Evolutionary conservation across 2,113 vertebrate genomes (phyloP).

Genomic region (Talpa occidentalis): DNA sequence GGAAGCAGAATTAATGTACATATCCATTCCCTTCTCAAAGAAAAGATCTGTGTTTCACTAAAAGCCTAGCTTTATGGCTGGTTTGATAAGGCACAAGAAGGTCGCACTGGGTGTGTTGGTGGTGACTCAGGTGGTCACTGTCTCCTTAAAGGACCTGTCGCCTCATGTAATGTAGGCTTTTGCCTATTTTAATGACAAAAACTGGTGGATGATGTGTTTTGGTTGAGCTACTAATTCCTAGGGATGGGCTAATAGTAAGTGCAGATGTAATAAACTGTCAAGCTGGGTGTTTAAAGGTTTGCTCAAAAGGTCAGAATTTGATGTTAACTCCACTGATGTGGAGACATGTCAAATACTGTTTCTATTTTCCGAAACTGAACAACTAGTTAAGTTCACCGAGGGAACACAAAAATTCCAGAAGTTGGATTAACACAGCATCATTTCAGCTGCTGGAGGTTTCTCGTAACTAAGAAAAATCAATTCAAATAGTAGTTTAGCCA

Average conservation of each 20-base stretch:
- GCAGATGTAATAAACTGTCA: conserved; percentile 44
- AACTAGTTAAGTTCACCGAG: not conserved
- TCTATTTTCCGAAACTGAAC: conserved; percentile 17
- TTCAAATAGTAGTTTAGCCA: not conserved
- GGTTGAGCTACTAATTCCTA: conserved; percentile 43
- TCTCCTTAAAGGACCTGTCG: not conserved
- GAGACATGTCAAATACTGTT: conserved; percentile 32
- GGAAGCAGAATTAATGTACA: not conserved
- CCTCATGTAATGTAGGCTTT: not conserved
- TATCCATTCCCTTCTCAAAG: not conserved
- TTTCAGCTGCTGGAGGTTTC: not conserved
- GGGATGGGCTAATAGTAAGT: not conserved
- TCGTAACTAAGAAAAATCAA: not conserved
- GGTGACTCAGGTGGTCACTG: not conserved
- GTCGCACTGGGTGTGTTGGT: not conserved
- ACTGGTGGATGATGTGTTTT: not conserved
- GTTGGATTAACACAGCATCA: not conserved
- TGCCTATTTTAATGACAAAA: conserved; percentile 22
- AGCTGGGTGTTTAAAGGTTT: conserved; percentile 54
- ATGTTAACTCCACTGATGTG: conserved; percentile 62
- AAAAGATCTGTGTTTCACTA: not conserved
- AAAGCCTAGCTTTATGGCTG: not conserved
- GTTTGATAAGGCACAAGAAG: not conserved
- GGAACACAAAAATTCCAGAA: not conserved
- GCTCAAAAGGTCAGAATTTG: conserved; percentile 27